Evolutionary conservation across 2,113 vertebrate genomes (phyloP).

Genomic region (Gasterosteus aculeatus): DNA sequence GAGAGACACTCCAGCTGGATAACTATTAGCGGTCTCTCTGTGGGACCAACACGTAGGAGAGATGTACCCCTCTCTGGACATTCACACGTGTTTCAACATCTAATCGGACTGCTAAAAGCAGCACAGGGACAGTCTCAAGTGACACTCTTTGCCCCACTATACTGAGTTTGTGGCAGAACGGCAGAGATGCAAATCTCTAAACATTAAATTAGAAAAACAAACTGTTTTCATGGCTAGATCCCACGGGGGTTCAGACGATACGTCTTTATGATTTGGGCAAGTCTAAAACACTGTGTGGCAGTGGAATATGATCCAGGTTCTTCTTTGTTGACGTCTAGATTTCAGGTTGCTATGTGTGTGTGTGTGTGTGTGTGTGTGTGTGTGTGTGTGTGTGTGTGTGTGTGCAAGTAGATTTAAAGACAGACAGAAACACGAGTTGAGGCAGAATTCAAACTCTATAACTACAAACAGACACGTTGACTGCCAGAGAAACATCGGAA

Average conservation of each 20-base stretch:
- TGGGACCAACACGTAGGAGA: constrained; percentile 23
- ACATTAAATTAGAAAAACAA: background rate
- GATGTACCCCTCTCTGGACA: background rate
- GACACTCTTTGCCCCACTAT: background rate
- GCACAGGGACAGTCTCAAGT: background rate
- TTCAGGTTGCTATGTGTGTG: too few relatives aligned
- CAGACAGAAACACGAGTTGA: constrained; percentile 6
- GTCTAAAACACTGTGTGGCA: background rate
- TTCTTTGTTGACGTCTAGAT: constrained; percentile 5
- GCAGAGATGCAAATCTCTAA: background rate
- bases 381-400: constrained; percentile 17
- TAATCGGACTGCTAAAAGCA: background rate
- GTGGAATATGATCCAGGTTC: background rate
- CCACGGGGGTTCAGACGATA: background rate
- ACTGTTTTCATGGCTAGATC: background rate
- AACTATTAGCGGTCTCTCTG: constrained; percentile 60
- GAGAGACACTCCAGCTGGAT: constrained; percentile 54
- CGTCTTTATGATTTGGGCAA: background rate
- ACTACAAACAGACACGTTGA: constrained; percentile 66
- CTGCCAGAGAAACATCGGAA: constrained; percentile 69
- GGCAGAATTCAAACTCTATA: constrained; percentile 37
- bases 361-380: constrained; percentile 4
- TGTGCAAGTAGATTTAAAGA: background rate
- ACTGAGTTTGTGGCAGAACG: background rate
- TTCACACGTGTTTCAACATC: background rate